Conservation (phyloP, 2,113 vertebrate species). For the Taurulus bubalis region DNA sequence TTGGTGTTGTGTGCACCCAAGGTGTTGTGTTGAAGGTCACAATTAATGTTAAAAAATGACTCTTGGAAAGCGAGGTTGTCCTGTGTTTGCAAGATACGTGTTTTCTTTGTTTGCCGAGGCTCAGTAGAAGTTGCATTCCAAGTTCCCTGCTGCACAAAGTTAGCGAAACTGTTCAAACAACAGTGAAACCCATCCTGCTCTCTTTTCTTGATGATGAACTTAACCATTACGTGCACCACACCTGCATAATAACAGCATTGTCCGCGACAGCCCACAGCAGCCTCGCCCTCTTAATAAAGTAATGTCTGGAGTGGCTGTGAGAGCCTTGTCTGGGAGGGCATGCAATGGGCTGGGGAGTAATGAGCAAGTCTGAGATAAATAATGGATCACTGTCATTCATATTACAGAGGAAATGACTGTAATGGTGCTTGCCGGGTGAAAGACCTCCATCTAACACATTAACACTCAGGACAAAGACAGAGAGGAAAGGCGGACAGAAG, state of each 20-base stretch:
- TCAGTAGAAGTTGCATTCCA: not conserved
- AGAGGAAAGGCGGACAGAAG: slow-evolving; percentile 58
- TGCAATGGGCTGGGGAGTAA: slow-evolving; percentile 75
- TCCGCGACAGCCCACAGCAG: slow-evolving; percentile 52
- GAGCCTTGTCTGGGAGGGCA: slow-evolving; percentile 71
- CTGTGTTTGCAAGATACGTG: not conserved
- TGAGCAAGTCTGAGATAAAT: slow-evolving; percentile 84
- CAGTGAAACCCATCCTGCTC: slow-evolving; percentile 15
- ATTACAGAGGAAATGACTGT: slow-evolving; percentile 86
- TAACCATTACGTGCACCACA: slow-evolving; percentile 52
- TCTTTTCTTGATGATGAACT: slow-evolving; percentile 40
- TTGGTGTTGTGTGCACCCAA: not conserved
- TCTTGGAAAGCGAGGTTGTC: not conserved
- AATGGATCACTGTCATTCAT: slow-evolving; percentile 84
- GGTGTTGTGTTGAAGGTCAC: not conserved
- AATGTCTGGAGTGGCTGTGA: slow-evolving; percentile 75
- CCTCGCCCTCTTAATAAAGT: slow-evolving; percentile 75
- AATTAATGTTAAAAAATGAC: not conserved
- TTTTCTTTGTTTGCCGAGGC: not conserved
- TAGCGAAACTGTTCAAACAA: slow-evolving; percentile 26
- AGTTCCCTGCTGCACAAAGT: slow-evolving; percentile 12
- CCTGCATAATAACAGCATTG: slow-evolving; percentile 61
- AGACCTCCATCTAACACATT: slow-evolving; percentile 83
- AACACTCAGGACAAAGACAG: slow-evolving; percentile 78
- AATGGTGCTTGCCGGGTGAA: slow-evolving; percentile 81